Evolutionary conservation across 2,113 vertebrate genomes (phyloP).

Genomic region (Tetrao urogallus): DNA sequence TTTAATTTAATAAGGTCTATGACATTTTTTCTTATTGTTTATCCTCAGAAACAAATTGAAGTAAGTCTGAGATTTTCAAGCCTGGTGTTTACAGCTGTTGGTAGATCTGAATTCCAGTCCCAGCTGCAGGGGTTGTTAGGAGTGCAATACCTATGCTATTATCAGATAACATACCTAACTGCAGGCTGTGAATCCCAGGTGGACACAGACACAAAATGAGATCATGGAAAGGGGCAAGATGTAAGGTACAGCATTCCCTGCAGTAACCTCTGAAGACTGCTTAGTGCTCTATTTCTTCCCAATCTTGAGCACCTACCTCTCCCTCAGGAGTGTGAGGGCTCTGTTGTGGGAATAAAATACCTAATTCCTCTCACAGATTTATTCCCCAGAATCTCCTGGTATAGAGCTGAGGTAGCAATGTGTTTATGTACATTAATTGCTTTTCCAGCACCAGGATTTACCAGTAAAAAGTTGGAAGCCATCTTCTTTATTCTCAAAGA

Average conservation of each 20-base stretch:
- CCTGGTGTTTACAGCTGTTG: background rate
- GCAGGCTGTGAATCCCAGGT: background rate
- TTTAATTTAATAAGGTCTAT: background rate
- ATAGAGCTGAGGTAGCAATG: background rate
- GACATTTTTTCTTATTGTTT: background rate
- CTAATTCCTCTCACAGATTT: background rate
- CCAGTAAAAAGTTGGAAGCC: background rate
- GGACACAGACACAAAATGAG: background rate
- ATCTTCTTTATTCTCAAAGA: slow-evolving; percentile 9
- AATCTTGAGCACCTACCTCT: background rate
- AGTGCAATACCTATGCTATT: background rate
- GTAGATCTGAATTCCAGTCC: background rate
- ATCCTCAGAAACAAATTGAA: background rate
- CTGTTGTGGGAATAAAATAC: background rate
- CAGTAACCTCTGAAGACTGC: background rate
- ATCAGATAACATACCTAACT: background rate
- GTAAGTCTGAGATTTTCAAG: background rate
- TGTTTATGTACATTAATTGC: background rate
- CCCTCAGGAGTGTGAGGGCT: background rate
- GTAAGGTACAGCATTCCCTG: background rate
- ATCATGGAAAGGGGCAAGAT: background rate
- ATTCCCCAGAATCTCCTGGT: background rate
- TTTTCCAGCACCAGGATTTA: background rate
- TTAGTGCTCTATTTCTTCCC: background rate
- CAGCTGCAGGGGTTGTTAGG: background rate